Percentiles rank a stretch among this genome's conserved stretches.
Evolutionary conservation across 2,113 vertebrate species (phyloP).

Genomic region (Isurus oxyrinchus): DNA sequence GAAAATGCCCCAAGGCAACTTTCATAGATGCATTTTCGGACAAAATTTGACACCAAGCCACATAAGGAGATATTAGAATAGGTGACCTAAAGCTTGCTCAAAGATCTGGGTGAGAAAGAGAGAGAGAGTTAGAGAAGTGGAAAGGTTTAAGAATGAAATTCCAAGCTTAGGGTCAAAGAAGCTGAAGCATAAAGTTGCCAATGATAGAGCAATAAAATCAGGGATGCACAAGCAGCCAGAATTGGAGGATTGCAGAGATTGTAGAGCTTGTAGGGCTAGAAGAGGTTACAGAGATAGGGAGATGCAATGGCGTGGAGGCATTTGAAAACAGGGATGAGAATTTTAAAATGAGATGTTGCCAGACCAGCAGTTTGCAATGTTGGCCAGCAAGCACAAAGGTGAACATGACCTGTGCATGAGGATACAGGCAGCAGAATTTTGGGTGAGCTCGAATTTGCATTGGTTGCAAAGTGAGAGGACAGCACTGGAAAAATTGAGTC

Average conservation of each 20-base stretch:
- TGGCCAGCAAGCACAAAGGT: neutral
- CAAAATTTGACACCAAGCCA: neutral
- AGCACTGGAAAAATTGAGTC: too few species aligned
- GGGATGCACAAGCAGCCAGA: too few species aligned
- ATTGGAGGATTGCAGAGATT: neutral
- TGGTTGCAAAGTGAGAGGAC: neutral
- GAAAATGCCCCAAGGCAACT: neutral
- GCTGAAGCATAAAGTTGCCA: neutral
- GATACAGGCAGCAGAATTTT: too few species aligned
- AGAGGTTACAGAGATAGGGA: neutral
- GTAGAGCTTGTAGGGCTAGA: neutral
- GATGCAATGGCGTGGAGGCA: neutral
- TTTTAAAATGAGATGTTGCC: neutral
- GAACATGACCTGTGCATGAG: too few species aligned
- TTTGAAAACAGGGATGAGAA: neutral
- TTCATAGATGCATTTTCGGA: neutral
- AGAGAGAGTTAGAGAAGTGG: neutral
- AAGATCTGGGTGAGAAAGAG: neutral
- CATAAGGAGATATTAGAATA: neutral
- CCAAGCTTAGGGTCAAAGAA: neutral
- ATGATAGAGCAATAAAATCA: neutral
- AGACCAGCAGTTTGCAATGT: neutral
- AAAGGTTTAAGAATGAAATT: neutral
- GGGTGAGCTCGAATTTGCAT: neutral
- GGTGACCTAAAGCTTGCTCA: too few species aligned